Conservation (phyloP, 2,113 vertebrate species). For the Phylloscopus trochiloides region DNA sequence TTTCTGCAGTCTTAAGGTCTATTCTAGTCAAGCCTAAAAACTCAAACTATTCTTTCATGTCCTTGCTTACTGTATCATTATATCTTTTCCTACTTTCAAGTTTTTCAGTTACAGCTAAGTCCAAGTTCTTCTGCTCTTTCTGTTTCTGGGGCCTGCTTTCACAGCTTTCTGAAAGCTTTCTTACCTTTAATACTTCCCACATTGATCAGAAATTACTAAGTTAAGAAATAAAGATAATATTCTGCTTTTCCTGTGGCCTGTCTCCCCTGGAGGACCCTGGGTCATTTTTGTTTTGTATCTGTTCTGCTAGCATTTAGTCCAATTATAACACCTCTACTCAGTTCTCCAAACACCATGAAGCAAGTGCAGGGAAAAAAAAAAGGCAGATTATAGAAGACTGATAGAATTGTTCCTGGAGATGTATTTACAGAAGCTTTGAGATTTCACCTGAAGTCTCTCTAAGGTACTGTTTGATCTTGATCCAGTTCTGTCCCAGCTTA, state of each 20-base stretch:
- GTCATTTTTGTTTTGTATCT: neutral
- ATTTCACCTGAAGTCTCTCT: neutral
- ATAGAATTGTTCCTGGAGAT: neutral
- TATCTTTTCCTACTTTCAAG: neutral
- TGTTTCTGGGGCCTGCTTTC: neutral
- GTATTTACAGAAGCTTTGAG: neutral
- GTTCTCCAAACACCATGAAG: neutral
- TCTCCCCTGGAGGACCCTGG: neutral
- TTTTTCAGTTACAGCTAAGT: neutral
- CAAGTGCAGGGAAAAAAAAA: neutral
- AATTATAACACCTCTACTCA: neutral
- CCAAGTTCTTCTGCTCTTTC: neutral
- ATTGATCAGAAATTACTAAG: neutral
- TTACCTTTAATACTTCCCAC: neutral
- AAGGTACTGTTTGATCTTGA: neutral
- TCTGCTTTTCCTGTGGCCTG: neutral
- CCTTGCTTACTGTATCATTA: neutral
- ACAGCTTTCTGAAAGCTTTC: neutral
- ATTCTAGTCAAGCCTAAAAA: too few species aligned
- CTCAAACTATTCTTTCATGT: neutral
- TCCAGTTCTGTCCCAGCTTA: neutral
- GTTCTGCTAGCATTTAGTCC: neutral
- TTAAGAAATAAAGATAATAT: neutral
- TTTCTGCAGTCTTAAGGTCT: too few species aligned
- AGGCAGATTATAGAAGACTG: neutral